Evolutionary conservation across 53 echinoderm and acorn worm species (phyloP).

Genomic region (Astropecten irregularis): DNA sequence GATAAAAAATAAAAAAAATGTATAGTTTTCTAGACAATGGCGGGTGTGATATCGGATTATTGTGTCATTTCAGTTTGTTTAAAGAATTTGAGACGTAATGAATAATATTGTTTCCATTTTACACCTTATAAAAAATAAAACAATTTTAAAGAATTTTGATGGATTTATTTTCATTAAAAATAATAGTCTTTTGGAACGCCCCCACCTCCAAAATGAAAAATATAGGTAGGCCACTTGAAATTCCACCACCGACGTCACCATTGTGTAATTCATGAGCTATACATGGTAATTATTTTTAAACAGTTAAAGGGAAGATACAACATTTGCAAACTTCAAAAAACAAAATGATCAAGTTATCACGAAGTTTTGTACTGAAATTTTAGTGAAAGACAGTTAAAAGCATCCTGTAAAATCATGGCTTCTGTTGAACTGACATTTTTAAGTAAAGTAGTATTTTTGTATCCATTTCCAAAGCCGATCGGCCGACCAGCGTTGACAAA

Average conservation of each 20-base stretch:
- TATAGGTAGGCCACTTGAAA: too few species aligned
- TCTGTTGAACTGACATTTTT: neutral
- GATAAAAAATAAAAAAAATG: neutral
- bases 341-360: neutral
- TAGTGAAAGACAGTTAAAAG: neutral
- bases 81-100: neutral
- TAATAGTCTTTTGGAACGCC: too few species aligned
- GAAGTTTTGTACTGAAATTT: neutral
- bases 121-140: neutral
- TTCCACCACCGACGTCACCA: too few species aligned
- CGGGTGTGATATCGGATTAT: conserved; percentile 1
- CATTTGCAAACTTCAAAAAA: too few species aligned
- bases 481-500: neutral
- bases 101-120: too few species aligned
- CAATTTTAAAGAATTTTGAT: too few species aligned
- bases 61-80: conserved; percentile 11
- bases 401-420: neutral
- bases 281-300: neutral
- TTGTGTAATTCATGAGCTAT: too few species aligned
- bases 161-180: too few species aligned
- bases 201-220: too few species aligned
- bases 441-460: neutral
- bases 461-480: neutral
- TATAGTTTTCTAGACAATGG: too few species aligned
- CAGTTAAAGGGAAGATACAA: too few species aligned